Conservation (phyloP, 2,888 invertebrate genomes). For the Dryobota labecula region DNA sequence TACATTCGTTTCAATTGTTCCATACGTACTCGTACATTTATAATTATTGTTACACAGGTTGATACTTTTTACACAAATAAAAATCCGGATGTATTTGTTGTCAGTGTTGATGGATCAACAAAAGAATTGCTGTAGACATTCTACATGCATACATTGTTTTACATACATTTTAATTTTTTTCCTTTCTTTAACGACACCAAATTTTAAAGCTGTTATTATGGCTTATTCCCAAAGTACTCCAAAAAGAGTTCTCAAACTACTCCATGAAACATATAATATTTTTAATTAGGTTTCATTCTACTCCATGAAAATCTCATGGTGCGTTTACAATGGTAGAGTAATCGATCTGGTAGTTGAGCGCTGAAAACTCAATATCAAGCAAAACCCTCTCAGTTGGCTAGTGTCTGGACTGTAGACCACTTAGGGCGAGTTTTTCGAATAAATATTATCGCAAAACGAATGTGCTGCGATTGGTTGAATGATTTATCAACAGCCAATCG, state of each 20-base stretch:
- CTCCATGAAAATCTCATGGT: too few species aligned
- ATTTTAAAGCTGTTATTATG: neutral
- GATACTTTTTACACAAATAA: conserved; percentile 1
- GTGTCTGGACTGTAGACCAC: neutral
- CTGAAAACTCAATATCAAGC: neutral
- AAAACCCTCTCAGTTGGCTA: neutral
- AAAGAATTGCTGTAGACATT: conserved; percentile 5
- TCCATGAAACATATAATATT: too few species aligned
- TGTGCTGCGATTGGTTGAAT: neutral
- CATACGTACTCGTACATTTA: conserved; percentile 38
- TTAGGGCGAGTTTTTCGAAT: too few species aligned
- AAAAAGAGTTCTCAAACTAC: too few species aligned
- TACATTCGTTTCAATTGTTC: conserved; percentile 52
- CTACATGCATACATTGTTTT: neutral
- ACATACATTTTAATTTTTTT: neutral
- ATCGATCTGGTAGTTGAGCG: neutral
- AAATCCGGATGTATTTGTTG: neutral
- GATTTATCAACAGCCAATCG: neutral
- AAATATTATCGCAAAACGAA: too few species aligned
- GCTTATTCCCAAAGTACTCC: too few species aligned
- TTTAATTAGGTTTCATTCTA: too few species aligned
- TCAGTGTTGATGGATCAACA: neutral
- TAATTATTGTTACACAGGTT: conserved; percentile 1
- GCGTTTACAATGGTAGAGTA: neutral
- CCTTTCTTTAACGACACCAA: neutral